A percentile compares a stretch with the other conserved stretches of the same genome.
Evolutionary conservation across 2,113 vertebrate species (phyloP).

Genomic region (Conger conger): DNA sequence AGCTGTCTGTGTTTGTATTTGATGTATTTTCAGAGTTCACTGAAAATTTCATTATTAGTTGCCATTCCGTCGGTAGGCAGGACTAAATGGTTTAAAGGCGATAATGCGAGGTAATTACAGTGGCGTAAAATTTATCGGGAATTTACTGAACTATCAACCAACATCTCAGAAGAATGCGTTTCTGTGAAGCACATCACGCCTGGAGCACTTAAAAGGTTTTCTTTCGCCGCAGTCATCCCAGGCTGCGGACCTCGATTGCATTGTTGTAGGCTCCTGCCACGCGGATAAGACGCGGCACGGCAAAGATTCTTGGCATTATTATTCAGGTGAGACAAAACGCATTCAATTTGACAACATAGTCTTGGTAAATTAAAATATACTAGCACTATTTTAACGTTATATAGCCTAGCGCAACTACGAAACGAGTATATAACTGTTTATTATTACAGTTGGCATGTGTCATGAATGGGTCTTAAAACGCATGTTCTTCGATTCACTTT

Average conservation of each 20-base stretch:
- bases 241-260: not conserved
- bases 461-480: no score
- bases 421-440: no score
- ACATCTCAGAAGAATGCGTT: not conserved
- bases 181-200: not conserved
- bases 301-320: not conserved
- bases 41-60: not conserved
- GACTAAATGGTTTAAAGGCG: not conserved
- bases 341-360: not conserved
- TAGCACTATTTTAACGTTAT: not conserved
- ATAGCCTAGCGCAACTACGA: no score
- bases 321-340: not conserved
- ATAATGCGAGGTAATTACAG: not conserved
- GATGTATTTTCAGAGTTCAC: not conserved
- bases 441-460: no score
- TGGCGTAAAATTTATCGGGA: not conserved
- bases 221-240: not conserved
- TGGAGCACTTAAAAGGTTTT: not conserved
- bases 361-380: not conserved
- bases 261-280: not conserved
- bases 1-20: not conserved
- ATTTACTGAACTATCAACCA: not conserved
- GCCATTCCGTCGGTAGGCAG: not conserved
- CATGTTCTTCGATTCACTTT: no score
- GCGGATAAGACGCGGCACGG: not conserved